Base-by-base conservation (phyloP, 2,797 vertebrate species). In the Parotocinclus haroldoi region DNA sequence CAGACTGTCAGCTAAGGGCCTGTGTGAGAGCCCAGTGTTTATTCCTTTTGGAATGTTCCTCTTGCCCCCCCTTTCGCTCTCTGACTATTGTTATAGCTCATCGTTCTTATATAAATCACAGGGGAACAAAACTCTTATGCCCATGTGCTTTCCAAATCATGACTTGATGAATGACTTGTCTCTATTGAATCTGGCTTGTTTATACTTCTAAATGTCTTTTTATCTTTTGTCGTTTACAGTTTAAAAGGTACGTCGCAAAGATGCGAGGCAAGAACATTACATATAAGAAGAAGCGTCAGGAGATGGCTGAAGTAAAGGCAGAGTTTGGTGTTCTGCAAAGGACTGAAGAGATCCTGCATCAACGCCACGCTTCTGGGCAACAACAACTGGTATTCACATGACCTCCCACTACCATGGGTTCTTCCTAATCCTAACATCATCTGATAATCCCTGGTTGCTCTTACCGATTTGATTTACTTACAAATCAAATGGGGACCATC, bases 201-300 rank as follows among this genome's bases (percentile, higher is more conserved):
- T 52, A 14, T 9, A 57, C 55, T 1, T 52, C 5, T 27, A 27
- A 27, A 5, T 5, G 27, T 2, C 27, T 2, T 27, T n/a, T 27
- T 27, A 27, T 27, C 27, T 27, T n/a, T 54, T 72, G 54, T 14
- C 66, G 39, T 17, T 73, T 62, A 12, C 80, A 98, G 96, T 85
- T 98, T 66, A 99, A 98, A 80, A 89, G 88, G n/a, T 90, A 97
- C n/a, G 93, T 98, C 78, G 91, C 42, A 59, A 96, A 94, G 80
- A 83, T 99, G 63, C 90, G 94, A 38, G 91, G 92, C 84, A 99
- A 98, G 84, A 94, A 85, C 78, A 93, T 92, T 0, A 49, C 89
- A 4, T 94, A 90, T 83, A 98, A 98, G 83, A 96, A 94, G 89
- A 96, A 91, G 73, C 88, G 92, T 0, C 91, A 90, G 77, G 93